phyloP scores from a whole-genome alignment of 2,113 vertebrate genomes.

The Neoarius graeffei region DNA sequence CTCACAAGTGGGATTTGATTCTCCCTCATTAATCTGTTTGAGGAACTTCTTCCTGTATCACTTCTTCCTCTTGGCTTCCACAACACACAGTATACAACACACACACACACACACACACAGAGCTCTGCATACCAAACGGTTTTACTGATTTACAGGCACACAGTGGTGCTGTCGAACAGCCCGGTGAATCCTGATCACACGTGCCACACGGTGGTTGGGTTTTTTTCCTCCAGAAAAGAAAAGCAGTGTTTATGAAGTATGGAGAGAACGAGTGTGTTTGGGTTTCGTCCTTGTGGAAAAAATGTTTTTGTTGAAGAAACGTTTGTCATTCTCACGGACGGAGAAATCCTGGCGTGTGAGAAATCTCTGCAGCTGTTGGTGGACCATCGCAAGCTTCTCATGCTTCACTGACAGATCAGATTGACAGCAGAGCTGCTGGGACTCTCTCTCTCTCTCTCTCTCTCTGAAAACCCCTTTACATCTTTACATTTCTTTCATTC shows the following conservation, averaged over 20 bases:
- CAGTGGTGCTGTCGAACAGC: not conserved
- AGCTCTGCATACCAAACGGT: not conserved
- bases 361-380: slow-evolving; percentile 66
- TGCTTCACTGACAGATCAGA: slow-evolving; percentile 60
- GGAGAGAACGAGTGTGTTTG: slow-evolving; percentile 36
- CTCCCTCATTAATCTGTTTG: slow-evolving; percentile 11
- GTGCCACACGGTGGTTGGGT: not conserved
- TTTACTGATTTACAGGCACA: not conserved
- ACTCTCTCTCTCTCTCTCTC: not conserved
- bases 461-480: slow-evolving; percentile 55
- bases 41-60: slow-evolving; percentile 14
- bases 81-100: not conserved
- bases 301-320: slow-evolving; percentile 44
- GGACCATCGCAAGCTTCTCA: slow-evolving; percentile 56
- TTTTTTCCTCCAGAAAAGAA: not conserved
- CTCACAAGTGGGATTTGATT: slow-evolving; percentile 34
- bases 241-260: not conserved
- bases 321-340: slow-evolving; percentile 45
- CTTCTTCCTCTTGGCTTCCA: slow-evolving; percentile 3
- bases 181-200: slow-evolving; percentile 8
- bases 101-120: not conserved
- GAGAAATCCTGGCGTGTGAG: slow-evolving; percentile 44
- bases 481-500: slow-evolving; percentile 64
- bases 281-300: slow-evolving; percentile 36
- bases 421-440: slow-evolving; percentile 63